Conservation (phyloP, 2,113 vertebrate species). For the Trogon melanurus region DNA sequence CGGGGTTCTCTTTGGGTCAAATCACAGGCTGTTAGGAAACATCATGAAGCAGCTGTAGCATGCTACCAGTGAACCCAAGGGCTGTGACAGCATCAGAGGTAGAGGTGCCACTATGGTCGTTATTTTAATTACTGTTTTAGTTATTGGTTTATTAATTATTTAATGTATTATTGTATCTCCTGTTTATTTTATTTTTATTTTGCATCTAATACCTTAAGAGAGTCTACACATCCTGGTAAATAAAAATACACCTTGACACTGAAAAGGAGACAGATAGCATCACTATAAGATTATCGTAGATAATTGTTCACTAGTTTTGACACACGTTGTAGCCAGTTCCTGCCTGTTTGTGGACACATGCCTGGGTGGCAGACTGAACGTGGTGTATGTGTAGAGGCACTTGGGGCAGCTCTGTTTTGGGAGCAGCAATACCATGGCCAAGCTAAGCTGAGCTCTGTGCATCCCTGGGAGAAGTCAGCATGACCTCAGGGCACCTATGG, state of each 20-base stretch:
- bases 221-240: background rate
- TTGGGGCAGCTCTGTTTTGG: background rate
- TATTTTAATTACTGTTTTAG: background rate
- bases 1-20: background rate
- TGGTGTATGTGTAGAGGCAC: background rate
- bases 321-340: background rate
- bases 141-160: background rate
- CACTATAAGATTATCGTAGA: background rate
- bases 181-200: background rate
- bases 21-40: background rate
- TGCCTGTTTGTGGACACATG: fast-evolving
- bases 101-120: fast-evolving
- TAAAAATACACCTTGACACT: background rate
- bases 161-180: too few species aligned
- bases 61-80: background rate
- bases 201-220: background rate
- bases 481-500: background rate
- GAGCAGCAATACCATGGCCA: background rate
- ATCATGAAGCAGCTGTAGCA: background rate
- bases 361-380: background rate
- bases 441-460: background rate
- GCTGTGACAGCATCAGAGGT: background rate
- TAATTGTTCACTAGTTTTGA: background rate
- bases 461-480: background rate
- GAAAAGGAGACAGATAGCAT: background rate